Percentiles rank a stretch among this genome's conserved stretches.
These are phyloP conservation scores for Erinaceus europaeus DNA, from an alignment of 2,113 vertebrate genomes.

Conservation along the genomic window DNA sequence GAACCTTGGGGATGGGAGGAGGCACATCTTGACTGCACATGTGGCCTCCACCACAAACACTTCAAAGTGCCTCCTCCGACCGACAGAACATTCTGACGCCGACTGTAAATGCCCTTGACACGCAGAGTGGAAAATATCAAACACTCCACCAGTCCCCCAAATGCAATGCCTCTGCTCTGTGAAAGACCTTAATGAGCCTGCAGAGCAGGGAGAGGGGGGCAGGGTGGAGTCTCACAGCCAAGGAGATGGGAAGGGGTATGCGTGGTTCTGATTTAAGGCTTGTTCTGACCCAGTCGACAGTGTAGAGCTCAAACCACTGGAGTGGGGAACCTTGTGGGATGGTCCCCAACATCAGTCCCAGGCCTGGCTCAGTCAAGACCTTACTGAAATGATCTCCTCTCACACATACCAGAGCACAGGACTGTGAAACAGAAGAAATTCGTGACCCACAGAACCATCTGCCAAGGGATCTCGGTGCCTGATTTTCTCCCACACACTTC, in stretches of 20 bases:
- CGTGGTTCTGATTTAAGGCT: constrained; percentile 81
- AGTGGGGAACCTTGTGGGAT: constrained; percentile 61
- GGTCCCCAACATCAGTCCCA: constrained; percentile 56
- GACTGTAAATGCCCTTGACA: constrained; percentile 98
- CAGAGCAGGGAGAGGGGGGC: constrained; percentile 7
- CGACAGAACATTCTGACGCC: constrained; percentile 96
- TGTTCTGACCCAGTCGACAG: constrained; percentile 56
- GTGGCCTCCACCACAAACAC: constrained; percentile 95
- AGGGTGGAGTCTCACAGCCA: constrained; percentile 21
- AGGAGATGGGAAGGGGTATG: constrained; percentile 48
- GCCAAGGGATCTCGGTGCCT: neutral
- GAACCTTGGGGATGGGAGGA: constrained; percentile 76
- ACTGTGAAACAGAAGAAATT: too few species aligned
- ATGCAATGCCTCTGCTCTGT: constrained; percentile 73
- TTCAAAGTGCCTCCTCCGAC: constrained; percentile 97
- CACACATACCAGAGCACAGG: constrained; percentile 12
- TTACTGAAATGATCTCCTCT: neutral
- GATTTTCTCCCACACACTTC: neutral
- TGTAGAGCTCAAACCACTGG: constrained; percentile 68
- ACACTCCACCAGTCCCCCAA: constrained; percentile 81
- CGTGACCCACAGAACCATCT: constrained; percentile 29
- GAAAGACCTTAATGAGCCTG: constrained; percentile 83
- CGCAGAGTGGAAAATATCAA: constrained; percentile 98
- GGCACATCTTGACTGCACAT: constrained; percentile 99
- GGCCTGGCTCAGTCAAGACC: constrained; percentile 62